Conservation (phyloP, 64 coral and sea anemone species). For the Astreopora myriophthalma region DNA sequence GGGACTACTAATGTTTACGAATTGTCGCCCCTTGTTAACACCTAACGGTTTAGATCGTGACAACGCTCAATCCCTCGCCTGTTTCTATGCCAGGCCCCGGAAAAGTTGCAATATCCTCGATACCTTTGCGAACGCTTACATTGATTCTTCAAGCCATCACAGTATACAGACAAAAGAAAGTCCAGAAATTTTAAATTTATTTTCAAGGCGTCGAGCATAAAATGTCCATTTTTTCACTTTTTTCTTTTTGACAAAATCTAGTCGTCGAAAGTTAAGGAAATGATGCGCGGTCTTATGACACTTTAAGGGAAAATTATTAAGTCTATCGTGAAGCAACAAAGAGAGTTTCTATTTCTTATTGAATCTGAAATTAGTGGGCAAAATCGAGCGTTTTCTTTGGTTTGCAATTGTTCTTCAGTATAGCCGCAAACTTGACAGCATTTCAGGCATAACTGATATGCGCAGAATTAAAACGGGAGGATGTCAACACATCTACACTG, state of each 20-base stretch:
- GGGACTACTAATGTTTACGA: constrained; percentile 42
- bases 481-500: constrained; percentile 30
- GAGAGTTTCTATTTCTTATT: neutral
- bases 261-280: neutral
- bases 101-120: neutral
- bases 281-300: neutral
- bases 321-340: neutral
- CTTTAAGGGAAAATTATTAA: constrained; percentile 10
- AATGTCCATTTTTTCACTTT: neutral
- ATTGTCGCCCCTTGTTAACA: constrained; percentile 42
- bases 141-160: neutral
- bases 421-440: constrained; percentile 31
- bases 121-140: neutral
- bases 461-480: neutral
- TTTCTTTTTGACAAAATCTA: constrained; percentile 22
- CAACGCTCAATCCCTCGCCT: constrained; percentile 10
- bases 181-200: neutral
- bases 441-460: neutral
- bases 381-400: constrained; percentile 17
- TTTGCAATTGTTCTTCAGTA: neutral
- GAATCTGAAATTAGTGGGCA: neutral
- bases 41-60: constrained; percentile 7
- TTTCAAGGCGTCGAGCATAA: no score
- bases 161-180: neutral
- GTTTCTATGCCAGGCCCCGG: no score